Base-by-base conservation (phyloP, 2,113 vertebrate species). In the Muntiacus muntjak region DNA sequence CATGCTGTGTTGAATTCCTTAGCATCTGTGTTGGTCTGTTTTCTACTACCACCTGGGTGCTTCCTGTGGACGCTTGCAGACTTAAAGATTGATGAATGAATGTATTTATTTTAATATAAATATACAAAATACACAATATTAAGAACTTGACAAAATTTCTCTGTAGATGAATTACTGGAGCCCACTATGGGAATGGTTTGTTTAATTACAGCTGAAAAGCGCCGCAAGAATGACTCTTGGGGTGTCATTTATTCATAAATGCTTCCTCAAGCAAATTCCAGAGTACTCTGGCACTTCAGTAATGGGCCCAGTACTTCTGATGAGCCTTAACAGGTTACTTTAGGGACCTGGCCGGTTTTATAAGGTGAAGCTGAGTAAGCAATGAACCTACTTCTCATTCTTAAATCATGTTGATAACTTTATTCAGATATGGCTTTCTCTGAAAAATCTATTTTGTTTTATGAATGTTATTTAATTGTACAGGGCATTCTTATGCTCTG, bases 21-120 rank as follows among this genome's bases (percentile, higher is more conserved):
- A 13, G 33, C 3, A n/a, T 4, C 1, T 19, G 28, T 2, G 33
- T 40, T 1, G 11, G 4, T 54, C 28, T 30, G 26, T n/a, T n/a
- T 87, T 17, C 71, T 36, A 1, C 52, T 4, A 25, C 1, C n/a
- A 28, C 50, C 60, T 71, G 12, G 8, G 12, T 36, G 7, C 9
- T 6, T 55, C 47, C 28, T 19, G 57, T 71, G 50, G 19, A 52
- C 33, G 6, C 5, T 5, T 78, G n/a, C 6, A 62, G 6, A 23
- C 28, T 15, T 21, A 64, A 33, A 89, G n/a, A n/a, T 1, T 71
- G 52, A 78, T n/a, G 50, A 55, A 30, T 47, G 47, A 21, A 33
- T n/a, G 54, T 9, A 45, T 28, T 45, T 74, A 19, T 60, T 60
- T 82, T 54, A 36, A 94, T 26, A 74, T 40, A 43, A 74, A 43